phyloP scores from a whole-genome alignment of 2,888 invertebrate genomes.

The Sinohyriopsis cumingii region DNA sequence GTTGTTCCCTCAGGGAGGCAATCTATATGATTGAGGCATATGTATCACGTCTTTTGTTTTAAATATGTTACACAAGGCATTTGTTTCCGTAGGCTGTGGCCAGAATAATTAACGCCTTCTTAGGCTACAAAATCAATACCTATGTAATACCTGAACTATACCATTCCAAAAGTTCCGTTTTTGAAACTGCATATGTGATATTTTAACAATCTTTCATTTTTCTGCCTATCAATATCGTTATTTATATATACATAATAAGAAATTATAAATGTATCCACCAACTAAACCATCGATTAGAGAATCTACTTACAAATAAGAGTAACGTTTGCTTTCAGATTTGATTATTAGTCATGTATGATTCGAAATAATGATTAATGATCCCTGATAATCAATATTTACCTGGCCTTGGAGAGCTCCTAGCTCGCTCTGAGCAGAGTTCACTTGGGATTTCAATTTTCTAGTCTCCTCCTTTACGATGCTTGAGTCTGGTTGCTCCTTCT shows the following conservation, averaged over 20 bases:
- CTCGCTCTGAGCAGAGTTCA: slow-evolving; percentile 29
- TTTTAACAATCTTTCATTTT: no score
- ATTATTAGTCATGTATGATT: no score
- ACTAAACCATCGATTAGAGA: no score
- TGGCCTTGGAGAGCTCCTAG: slow-evolving; percentile 39
- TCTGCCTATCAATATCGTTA: no score
- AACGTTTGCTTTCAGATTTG: no score
- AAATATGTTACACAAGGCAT: background rate
- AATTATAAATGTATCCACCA: no score
- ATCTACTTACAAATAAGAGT: no score
- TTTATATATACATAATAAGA: no score
- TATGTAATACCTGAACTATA: no score
- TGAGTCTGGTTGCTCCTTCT: slow-evolving; percentile 70
- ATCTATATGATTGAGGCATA: slow-evolving; percentile 12
- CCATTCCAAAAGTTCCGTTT: no score
- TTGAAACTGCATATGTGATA: no score
- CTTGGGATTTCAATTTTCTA: slow-evolving; percentile 69
- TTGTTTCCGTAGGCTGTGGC: background rate
- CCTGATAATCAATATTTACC: slow-evolving; percentile 22
- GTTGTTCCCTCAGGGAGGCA: slow-evolving; percentile 19
- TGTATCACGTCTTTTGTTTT: background rate
- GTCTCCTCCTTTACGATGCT: slow-evolving; percentile 71
- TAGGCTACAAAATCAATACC: background rate
- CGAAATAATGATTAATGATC: no score
- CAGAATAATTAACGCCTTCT: background rate